These are phyloP conservation scores for Drosophila kanekoi DNA, from an alignment of 2,888 invertebrate genomes.

Conservation along the genomic window DNA sequence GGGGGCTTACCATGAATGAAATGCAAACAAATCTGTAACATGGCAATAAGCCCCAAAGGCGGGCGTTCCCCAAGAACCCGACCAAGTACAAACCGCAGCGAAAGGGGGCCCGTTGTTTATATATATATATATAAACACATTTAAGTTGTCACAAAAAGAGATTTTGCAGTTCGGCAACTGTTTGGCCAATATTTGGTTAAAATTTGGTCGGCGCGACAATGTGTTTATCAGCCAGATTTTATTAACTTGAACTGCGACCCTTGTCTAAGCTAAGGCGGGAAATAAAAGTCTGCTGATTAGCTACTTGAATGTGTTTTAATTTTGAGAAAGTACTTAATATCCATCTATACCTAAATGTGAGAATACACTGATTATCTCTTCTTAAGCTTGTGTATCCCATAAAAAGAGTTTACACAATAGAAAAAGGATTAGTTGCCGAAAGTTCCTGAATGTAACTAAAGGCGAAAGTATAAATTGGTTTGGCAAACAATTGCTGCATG, in stretches of 20 bases:
- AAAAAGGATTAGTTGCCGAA: too few relatives aligned
- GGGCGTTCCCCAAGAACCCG: slow-evolving; percentile 9
- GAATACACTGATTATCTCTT: too few relatives aligned
- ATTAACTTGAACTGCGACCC: neutral
- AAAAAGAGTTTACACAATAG: too few relatives aligned
- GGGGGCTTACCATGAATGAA: slow-evolving; percentile 22
- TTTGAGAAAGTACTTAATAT: too few relatives aligned
- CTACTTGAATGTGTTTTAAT: too few relatives aligned
- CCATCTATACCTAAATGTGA: too few relatives aligned
- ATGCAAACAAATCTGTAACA: slow-evolving; percentile 46
- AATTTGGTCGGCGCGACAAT: neutral
- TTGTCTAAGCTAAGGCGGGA: slow-evolving; percentile 9
- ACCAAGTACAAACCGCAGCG: slow-evolving; percentile 1
- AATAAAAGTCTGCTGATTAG: too few relatives aligned
- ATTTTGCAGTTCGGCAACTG: neutral
- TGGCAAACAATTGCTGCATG: neutral
- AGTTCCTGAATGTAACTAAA: too few relatives aligned
- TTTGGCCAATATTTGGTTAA: neutral
- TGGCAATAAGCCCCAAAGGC: slow-evolving; percentile 5
- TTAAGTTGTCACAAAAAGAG: neutral
- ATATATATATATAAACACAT: neutral
- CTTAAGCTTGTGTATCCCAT: too few relatives aligned
- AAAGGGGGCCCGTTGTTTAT: neutral
- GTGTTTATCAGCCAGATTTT: slow-evolving; percentile 13
- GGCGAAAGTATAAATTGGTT: too few relatives aligned